phyloP scores from a whole-genome alignment of 2,113 vertebrate species.

The Eulemur rufifrons region DNA sequence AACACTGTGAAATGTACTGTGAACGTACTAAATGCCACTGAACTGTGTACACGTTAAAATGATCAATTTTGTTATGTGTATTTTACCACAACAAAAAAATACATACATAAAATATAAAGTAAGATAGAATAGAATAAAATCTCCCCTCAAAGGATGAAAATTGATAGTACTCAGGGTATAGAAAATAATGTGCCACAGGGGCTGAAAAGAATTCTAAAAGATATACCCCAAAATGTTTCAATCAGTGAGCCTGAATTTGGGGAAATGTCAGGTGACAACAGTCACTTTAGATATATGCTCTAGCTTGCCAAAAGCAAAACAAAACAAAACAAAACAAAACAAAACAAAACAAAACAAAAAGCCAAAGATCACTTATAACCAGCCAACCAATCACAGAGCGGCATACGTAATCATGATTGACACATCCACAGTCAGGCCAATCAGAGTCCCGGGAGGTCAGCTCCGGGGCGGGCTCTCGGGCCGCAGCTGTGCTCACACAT shows the following conservation, averaged over 20 bases:
- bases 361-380: not conserved
- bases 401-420: accelerated
- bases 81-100: not conserved
- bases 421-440: not conserved
- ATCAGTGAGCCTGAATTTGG: not conserved
- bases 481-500: too few relatives aligned
- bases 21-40: not conserved
- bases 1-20: not conserved
- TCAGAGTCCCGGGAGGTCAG: too few relatives aligned
- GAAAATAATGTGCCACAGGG: not conserved
- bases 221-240: not conserved
- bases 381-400: not conserved
- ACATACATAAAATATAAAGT: not conserved
- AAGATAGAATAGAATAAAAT: not conserved
- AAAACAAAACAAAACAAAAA: not conserved
- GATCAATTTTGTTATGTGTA: not conserved
- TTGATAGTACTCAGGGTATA: not conserved
- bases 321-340: not conserved
- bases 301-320: not conserved
- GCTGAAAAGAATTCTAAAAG: not conserved
- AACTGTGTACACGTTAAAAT: not conserved
- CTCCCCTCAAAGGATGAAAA: not conserved
- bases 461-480: not conserved
- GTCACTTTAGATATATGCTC: not conserved
- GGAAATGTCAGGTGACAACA: constrained; percentile 1